Conservation (phyloP, 2,888 invertebrate species). For the Trachelus troglodyta region DNA sequence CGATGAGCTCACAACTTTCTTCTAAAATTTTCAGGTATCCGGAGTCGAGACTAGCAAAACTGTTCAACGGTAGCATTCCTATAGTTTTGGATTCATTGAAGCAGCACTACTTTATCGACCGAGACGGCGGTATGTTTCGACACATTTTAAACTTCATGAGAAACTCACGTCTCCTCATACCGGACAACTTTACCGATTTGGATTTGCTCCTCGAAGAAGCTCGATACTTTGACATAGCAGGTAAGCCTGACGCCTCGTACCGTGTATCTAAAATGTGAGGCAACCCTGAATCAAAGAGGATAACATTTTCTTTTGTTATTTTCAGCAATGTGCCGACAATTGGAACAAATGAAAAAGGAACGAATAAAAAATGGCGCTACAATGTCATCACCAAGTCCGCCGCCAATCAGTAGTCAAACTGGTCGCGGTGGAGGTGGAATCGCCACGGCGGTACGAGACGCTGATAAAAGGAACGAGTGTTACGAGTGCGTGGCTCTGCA, state of each 20-base stretch:
- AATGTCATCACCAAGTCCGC: conserved; percentile 26
- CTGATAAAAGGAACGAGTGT: conserved; percentile 59
- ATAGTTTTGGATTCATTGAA: conserved; percentile 95
- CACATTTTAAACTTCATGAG: conserved; percentile 97
- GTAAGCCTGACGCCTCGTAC: conserved; percentile 70
- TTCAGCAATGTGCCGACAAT: conserved; percentile 78
- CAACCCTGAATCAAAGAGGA: neutral
- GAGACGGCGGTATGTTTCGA: conserved; percentile 97
- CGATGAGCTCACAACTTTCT: neutral
- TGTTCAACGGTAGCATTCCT: conserved; percentile 95
- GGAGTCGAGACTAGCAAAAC: conserved; percentile 89
- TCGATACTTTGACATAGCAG: conserved; percentile 87
- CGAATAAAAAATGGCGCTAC: conserved; percentile 71
- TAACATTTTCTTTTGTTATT: conserved; percentile 33
- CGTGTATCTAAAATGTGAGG: neutral
- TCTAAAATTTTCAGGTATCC: conserved; percentile 79
- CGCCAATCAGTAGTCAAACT: conserved; percentile 27
- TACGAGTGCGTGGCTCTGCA: conserved; percentile 86
- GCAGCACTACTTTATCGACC: conserved; percentile 98
- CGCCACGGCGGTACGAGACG: conserved; percentile 41
- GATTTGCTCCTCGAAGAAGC: conserved; percentile 93
- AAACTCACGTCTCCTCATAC: conserved; percentile 87
- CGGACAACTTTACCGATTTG: conserved; percentile 86
- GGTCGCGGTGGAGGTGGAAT: conserved; percentile 35
- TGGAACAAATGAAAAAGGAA: conserved; percentile 80